Conservation (phyloP, 2,113 vertebrate species). For the Scomber colias region DNA sequence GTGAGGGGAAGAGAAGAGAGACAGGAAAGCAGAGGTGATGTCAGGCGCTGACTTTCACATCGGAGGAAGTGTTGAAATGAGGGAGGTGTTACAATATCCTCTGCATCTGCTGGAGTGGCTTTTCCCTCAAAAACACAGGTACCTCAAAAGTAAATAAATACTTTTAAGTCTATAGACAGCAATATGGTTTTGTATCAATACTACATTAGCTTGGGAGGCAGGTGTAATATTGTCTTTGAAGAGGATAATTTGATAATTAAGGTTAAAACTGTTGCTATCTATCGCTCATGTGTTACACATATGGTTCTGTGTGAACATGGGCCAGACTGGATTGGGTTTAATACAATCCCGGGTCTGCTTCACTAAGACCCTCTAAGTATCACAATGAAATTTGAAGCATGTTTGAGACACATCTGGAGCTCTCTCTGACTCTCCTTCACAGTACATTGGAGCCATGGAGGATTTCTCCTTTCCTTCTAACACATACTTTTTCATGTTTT, state of each 20-base stretch:
- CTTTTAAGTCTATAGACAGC: background rate
- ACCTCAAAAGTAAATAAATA: background rate
- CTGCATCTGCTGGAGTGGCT: slow-evolving; percentile 17
- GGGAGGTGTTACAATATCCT: slow-evolving; percentile 39
- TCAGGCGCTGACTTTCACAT: slow-evolving; percentile 36
- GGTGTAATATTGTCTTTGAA: slow-evolving; percentile 33
- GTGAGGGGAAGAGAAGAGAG: slow-evolving; percentile 4
- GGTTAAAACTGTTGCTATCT: slow-evolving; percentile 24
- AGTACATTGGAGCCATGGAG: slow-evolving; percentile 53
- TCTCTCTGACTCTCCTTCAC: slow-evolving; percentile 50
- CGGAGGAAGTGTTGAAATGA: slow-evolving; percentile 46
- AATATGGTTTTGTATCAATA: slow-evolving; percentile 16
- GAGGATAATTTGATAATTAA: slow-evolving; percentile 36
- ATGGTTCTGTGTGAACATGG: slow-evolving; percentile 42
- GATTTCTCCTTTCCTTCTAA: slow-evolving; percentile 61
- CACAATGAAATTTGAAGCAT: slow-evolving; percentile 74
- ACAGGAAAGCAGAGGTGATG: slow-evolving; percentile 57
- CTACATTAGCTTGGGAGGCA: background rate
- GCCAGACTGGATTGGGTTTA: slow-evolving; percentile 61
- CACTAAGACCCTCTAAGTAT: slow-evolving; percentile 63
- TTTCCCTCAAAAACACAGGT: background rate
- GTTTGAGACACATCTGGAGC: slow-evolving; percentile 77
- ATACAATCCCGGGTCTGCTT: slow-evolving; percentile 44
- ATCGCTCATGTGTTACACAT: slow-evolving; percentile 58
- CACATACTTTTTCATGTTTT: slow-evolving; percentile 75